phyloP scores from a whole-genome alignment of 1,140 invertebrate species.

The Drosophila nannoptera region DNA sequence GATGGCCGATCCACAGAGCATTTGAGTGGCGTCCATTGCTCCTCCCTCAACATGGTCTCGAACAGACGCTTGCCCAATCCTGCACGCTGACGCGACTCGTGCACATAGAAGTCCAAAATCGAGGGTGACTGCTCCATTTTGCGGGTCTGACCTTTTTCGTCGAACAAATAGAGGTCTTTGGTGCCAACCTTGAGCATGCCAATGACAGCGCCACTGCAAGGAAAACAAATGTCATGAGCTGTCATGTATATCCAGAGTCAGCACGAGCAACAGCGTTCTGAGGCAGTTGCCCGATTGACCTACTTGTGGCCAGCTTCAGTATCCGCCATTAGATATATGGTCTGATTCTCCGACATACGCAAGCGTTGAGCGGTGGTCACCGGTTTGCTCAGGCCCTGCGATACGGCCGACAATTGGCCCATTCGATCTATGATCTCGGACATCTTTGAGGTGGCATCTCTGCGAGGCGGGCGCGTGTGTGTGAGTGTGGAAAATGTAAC shows the following conservation, averaged over 20 bases:
- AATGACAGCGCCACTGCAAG: conserved; percentile 83
- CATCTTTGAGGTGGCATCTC: conserved; percentile 83
- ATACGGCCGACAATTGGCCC: conserved; percentile 85
- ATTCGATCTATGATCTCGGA: conserved; percentile 84
- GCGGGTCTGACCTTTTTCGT: conserved; percentile 84
- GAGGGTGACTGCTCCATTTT: conserved; percentile 87
- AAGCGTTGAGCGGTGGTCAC: conserved; percentile 86
- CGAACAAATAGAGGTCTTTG: conserved; percentile 91
- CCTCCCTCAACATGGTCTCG: conserved; percentile 88
- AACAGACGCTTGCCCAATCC: conserved; percentile 89
- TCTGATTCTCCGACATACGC: conserved; percentile 84
- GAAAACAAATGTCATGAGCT: too few species aligned
- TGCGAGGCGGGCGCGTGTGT: conserved; percentile 57
- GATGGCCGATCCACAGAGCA: conserved; percentile 95
- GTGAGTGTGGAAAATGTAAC: conserved; percentile 64
- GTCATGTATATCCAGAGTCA: neutral
- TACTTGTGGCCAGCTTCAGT: conserved; percentile 81
- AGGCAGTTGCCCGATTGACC: conserved; percentile 46
- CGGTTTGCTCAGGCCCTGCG: conserved; percentile 86
- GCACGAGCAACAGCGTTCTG: neutral
- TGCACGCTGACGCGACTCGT: conserved; percentile 87
- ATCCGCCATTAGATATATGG: conserved; percentile 85
- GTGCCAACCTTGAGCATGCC: conserved; percentile 91
- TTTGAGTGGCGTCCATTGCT: conserved; percentile 84
- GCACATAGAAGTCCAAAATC: conserved; percentile 93